Evolutionary conservation across 1,140 invertebrate species (phyloP).

Genomic region (Drosophila takahashii): DNA sequence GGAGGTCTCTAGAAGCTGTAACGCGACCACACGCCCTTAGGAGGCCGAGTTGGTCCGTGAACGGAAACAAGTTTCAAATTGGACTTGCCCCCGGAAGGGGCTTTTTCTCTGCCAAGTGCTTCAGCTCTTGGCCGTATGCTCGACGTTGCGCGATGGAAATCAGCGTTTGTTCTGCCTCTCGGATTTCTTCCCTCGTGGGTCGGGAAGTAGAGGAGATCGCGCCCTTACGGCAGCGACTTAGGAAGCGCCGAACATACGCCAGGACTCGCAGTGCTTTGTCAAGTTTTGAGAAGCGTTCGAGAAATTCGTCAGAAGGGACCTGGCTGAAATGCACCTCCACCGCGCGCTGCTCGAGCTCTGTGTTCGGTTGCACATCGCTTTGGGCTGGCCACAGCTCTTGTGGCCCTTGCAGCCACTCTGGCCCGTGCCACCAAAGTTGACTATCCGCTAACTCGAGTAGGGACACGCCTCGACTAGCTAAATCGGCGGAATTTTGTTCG

Average conservation of each 20-base stretch:
- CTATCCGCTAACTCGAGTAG: too few relatives aligned
- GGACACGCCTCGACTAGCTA: too few relatives aligned
- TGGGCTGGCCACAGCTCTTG: neutral
- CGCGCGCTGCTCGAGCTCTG: neutral
- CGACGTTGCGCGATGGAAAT: neutral
- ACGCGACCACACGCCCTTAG: neutral
- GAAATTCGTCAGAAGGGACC: neutral
- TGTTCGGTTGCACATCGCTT: neutral
- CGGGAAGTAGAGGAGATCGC: neutral
- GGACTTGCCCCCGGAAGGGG: neutral
- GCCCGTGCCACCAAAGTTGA: neutral
- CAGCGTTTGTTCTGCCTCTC: neutral
- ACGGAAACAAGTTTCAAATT: neutral
- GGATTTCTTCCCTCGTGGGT: neutral
- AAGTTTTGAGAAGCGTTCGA: neutral
- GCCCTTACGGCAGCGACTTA: neutral
- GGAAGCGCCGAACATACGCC: neutral
- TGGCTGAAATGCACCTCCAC: neutral
- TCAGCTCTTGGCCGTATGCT: neutral
- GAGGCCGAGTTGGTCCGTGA: neutral
- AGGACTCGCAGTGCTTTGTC: neutral
- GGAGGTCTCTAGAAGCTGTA: neutral
- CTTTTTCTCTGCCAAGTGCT: neutral
- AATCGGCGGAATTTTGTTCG: too few relatives aligned
- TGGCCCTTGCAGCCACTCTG: neutral